Evolutionary conservation across 1,140 invertebrate species (phyloP).

Genomic region (Archegozetes longisetosus): DNA sequence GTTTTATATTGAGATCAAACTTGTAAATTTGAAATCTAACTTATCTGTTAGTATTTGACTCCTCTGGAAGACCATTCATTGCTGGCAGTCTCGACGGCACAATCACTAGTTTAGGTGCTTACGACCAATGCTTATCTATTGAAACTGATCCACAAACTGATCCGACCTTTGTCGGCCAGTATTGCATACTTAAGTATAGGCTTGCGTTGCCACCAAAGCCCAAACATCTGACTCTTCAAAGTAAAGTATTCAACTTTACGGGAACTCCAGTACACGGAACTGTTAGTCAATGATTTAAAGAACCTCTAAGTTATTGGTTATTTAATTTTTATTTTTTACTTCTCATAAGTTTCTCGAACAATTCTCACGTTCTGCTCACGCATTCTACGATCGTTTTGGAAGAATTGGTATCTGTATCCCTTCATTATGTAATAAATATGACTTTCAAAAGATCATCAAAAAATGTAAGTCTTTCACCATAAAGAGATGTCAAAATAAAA

Average conservation of each 20-base stretch:
- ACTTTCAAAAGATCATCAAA: constrained; percentile 12
- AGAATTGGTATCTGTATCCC: constrained; percentile 14
- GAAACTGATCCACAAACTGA: neutral
- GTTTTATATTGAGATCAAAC: too few species aligned
- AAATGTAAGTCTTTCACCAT: constrained; percentile 4
- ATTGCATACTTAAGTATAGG: constrained; percentile 10
- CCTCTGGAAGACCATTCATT: constrained; percentile 15
- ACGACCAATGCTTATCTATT: constrained; percentile 20
- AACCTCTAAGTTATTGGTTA: neutral
- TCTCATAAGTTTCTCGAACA: constrained; percentile 9
- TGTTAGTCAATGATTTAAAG: neutral
- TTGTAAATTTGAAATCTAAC: too few species aligned
- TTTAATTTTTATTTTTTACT: neutral
- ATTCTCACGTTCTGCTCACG: constrained; percentile 2
- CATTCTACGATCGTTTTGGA: constrained; percentile 8
- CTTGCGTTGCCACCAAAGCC: constrained; percentile 1
- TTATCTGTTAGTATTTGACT: constrained; percentile 17
- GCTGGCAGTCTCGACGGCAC: constrained; percentile 18
- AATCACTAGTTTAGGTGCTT: constrained; percentile 19
- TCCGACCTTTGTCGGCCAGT: neutral
- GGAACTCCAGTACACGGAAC: constrained; percentile 6
- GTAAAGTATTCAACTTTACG: constrained; percentile 9
- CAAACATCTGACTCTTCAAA: constrained; percentile 2
- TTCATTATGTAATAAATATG: constrained; percentile 3
- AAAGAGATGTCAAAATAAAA: neutral